phyloP scores from a whole-genome alignment of 2,113 vertebrate species.

The Hypomesus transpacificus region DNA sequence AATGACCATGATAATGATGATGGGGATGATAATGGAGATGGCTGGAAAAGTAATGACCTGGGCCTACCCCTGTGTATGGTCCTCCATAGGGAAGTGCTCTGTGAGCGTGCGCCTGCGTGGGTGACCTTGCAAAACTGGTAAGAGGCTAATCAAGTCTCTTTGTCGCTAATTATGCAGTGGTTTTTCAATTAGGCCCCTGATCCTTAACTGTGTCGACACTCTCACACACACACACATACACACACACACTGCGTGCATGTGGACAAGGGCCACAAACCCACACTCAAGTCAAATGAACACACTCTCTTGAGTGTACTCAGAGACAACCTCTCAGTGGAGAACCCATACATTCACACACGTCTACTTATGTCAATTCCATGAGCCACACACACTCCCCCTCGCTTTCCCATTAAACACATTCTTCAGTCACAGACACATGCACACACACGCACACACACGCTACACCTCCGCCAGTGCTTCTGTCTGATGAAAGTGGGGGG shows the following conservation, averaged over 20 bases:
- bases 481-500: slow-evolving; percentile 56
- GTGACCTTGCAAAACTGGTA: slow-evolving; percentile 38
- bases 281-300: neutral
- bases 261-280: no score
- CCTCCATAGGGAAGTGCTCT: neutral
- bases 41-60: neutral
- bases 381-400: slow-evolving; percentile 5
- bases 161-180: slow-evolving; percentile 51
- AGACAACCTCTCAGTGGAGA: neutral
- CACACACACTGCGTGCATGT: neutral
- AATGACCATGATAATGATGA: slow-evolving; percentile 28
- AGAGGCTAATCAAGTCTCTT: slow-evolving; percentile 54
- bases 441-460: neutral
- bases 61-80: slow-evolving; percentile 15
- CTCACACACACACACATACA: slow-evolving; percentile 13
- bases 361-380: slow-evolving; percentile 7
- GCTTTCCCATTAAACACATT: neutral
- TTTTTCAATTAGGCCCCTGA: slow-evolving; percentile 6
- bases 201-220: slow-evolving; percentile 7
- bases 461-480: slow-evolving; percentile 8
- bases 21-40: slow-evolving; percentile 41
- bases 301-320: slow-evolving; percentile 2
- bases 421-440: slow-evolving; percentile 5
- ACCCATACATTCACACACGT: slow-evolving; percentile 7
- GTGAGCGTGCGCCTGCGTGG: neutral